Evolutionary conservation across 1,140 invertebrate genomes (phyloP).

Genomic region (Pseudomyrmex cubaensis): DNA sequence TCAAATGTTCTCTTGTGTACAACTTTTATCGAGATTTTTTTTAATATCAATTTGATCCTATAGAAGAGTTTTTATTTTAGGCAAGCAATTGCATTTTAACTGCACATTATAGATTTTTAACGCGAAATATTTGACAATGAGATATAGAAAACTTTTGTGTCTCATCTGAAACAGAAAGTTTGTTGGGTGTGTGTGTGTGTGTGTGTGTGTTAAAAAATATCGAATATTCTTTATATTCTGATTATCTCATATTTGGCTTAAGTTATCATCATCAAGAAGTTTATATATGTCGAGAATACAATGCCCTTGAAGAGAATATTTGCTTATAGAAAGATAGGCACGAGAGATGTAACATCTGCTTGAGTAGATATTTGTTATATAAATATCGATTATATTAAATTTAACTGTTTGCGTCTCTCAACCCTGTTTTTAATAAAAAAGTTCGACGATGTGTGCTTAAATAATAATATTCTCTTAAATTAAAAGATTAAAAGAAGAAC

Average conservation of each 20-base stretch:
- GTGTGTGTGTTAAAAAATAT: background rate
- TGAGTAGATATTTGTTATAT: background rate
- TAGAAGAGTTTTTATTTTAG: background rate
- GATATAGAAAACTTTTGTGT: conserved; percentile 9
- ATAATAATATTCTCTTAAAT: conserved; percentile 12
- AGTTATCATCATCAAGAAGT: conserved; percentile 4
- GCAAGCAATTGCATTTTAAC: background rate
- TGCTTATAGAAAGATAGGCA: conserved; percentile 30
- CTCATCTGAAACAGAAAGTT: background rate
- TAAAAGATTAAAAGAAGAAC: background rate
- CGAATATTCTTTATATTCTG: conserved; percentile 4
- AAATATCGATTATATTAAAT: background rate
- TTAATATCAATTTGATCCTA: background rate
- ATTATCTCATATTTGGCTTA: conserved; percentile 28
- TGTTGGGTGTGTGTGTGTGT: no score
- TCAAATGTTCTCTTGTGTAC: background rate
- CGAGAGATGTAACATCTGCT: conserved; percentile 10
- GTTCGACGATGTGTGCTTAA: background rate
- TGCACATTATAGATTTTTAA: conserved; percentile 1
- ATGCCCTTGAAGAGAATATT: background rate
- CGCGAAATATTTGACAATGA: no score
- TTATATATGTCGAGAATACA: background rate
- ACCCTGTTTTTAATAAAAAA: background rate
- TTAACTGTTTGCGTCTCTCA: conserved; percentile 1
- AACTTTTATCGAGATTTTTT: conserved; percentile 3